Evolutionary conservation across 2,797 vertebrate species (phyloP), one percentile per base, ranked within the genome.

Genomic region (Brachyalestes nurse): DNA sequence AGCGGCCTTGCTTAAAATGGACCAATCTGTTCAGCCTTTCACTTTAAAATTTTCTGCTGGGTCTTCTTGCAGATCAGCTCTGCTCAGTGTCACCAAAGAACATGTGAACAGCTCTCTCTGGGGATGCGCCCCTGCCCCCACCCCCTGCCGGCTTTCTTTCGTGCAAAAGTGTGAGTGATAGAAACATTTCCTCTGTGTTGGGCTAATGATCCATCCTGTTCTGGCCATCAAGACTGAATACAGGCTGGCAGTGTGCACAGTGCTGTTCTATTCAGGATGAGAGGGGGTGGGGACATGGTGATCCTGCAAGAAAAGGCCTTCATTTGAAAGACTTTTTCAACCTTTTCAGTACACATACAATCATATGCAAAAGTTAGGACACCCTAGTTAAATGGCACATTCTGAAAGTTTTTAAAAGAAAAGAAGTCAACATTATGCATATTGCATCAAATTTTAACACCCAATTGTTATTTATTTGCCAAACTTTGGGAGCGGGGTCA

Each of bases 1-100:
- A 89, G 88, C 84, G 82, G 57, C 75, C 51, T 21, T 71, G 49
- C 85, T 66, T 71, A 55, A 70, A 76, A 61, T 14, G 73, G 45
- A 78, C 57, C 78, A 65, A 40, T 80, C 69, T 69, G 75, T 64
- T 80, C 79, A 86, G 90, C 90, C 84, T 88, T 86, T 92, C 88
- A 90, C 91, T 92, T 90, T 87, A 84, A 88, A 72, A 75, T 79
- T 88, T 88, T 86, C 91, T 89, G 80, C 87, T 89, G 88, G 90
- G 71, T 80, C 82, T 79, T 83, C 65, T 78, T 84, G 82, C 80
- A 78, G 82, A 89, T 84, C 60, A 75, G 76, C 82, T 72, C 81
- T 75, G 82, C 76, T 82, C 75, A 47, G 69, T 67, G 77, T 84
- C 83, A 82, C 78, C 65, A 69, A 28, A 87, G 87, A 87, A 83